Evolutionary conservation across 1,140 invertebrate species (phyloP).

Genomic region (Drosophila persimilis): DNA sequence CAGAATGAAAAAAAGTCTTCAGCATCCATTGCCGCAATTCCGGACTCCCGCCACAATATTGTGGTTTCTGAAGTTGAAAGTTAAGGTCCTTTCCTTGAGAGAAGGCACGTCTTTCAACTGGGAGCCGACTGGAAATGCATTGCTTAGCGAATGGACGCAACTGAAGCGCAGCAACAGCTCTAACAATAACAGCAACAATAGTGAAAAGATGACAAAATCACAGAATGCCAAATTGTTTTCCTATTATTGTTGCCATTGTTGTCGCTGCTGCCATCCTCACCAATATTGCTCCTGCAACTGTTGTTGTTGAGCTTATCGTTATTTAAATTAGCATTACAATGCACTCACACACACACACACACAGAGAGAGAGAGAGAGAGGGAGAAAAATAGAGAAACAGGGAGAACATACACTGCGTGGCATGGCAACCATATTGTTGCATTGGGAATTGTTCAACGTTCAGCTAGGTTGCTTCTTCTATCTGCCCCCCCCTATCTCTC

Average conservation of each 20-base stretch:
- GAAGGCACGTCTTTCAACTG: neutral
- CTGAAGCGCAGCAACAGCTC: neutral
- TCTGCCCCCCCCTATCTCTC: neutral
- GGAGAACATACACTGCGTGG: constrained; percentile 1
- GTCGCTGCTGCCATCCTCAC: constrained; percentile 8
- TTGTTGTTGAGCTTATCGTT: constrained; percentile 73
- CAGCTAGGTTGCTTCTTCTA: constrained; percentile 45
- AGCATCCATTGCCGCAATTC: no score
- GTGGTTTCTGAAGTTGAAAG: no score
- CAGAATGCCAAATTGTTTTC: constrained; percentile 79
- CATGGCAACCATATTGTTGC: constrained; percentile 63
- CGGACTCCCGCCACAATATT: no score
- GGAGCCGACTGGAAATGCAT: neutral
- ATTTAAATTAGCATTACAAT: constrained; percentile 81
- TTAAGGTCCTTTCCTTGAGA: no score
- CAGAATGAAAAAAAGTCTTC: no score
- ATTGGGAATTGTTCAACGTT: constrained; percentile 37
- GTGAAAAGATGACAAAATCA: constrained; percentile 60
- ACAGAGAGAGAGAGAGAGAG: neutral
- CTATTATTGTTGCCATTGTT: constrained; percentile 76
- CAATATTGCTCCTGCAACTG: neutral
- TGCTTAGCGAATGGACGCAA: neutral
- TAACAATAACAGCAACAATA: constrained; percentile 28
- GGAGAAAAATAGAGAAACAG: no score
- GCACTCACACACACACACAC: constrained; percentile 39